A percentile compares a stretch with the other conserved stretches of the same genome.
phyloP scores from a whole-genome alignment of 2,113 vertebrate genomes.

The Brachyhypopomus occidentalis region DNA sequence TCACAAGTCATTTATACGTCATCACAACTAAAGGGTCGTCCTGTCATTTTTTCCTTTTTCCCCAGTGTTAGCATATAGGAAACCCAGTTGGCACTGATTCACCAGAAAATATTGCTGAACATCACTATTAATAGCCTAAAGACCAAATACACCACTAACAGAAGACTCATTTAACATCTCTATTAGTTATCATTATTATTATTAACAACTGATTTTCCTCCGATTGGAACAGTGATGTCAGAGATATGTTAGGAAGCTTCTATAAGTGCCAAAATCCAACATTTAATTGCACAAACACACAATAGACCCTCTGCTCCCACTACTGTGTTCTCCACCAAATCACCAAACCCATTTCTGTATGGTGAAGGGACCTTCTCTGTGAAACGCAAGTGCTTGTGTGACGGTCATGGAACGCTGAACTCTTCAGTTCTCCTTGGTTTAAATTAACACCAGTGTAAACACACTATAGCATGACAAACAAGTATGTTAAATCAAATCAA shows the following conservation, averaged over 20 bases:
- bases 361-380: not conserved
- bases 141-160: not conserved
- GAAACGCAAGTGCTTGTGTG: not conserved
- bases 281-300: not conserved
- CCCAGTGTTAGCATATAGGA: not conserved
- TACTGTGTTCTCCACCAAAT: not conserved
- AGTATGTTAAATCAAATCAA: constrained; percentile 6
- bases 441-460: constrained; percentile 5
- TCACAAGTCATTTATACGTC: constrained; percentile 6
- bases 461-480: not conserved
- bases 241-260: not conserved
- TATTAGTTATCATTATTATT: not conserved
- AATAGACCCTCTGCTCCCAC: not conserved
- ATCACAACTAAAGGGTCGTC: constrained; percentile 2
- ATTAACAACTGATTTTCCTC: not conserved
- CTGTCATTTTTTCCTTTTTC: not conserved
- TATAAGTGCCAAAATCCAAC: not conserved
- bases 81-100: not conserved
- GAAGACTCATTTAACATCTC: not conserved
- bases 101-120: not conserved
- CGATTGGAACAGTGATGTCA: not conserved
- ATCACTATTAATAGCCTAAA: not conserved
- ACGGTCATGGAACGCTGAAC: not conserved
- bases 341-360: not conserved
- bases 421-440: constrained; percentile 9